A percentile compares a stretch with the other conserved stretches of the same genome.
These are phyloP conservation scores for Sebastes vulpes DNA, from an alignment of 2,797 vertebrate species.

Conservation along the genomic window DNA sequence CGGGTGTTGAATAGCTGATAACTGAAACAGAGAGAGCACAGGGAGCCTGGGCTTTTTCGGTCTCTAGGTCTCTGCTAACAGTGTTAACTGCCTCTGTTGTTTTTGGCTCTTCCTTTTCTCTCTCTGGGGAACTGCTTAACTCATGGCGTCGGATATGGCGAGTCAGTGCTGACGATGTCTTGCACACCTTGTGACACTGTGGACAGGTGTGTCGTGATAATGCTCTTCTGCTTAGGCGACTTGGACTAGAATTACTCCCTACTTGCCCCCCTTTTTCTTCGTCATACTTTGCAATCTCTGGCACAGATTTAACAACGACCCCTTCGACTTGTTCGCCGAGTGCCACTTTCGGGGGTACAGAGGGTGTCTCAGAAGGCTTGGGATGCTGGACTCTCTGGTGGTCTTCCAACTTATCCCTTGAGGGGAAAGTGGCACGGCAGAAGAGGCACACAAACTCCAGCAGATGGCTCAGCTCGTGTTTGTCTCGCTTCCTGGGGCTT, in stretches of 20 bases:
- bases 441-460: slow-evolving; percentile 88
- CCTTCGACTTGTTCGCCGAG: slow-evolving; percentile 56
- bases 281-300: slow-evolving; percentile 61
- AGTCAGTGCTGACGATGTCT: slow-evolving; percentile 92
- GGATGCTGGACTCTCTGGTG: slow-evolving; percentile 87
- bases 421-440: slow-evolving; percentile 84
- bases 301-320: slow-evolving; percentile 52
- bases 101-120: slow-evolving; percentile 74
- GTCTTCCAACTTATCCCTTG: slow-evolving; percentile 86
- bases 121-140: slow-evolving; percentile 83
- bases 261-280: slow-evolving; percentile 73
- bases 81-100: slow-evolving; percentile 50
- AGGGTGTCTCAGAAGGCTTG: slow-evolving; percentile 72
- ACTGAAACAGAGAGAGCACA: slow-evolving; percentile 83
- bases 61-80: slow-evolving; percentile 61
- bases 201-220: slow-evolving; percentile 89
- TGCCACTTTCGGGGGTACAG: slow-evolving; percentile 59
- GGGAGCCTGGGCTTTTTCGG: slow-evolving; percentile 58
- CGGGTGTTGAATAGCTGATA: slow-evolving; percentile 83
- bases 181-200: slow-evolving; percentile 92
- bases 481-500: slow-evolving; percentile 89
- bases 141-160: slow-evolving; percentile 91
- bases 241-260: slow-evolving; percentile 65
- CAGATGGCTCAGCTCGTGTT: slow-evolving; percentile 90
- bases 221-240: slow-evolving; percentile 86